These are phyloP conservation scores for Ceriagrion tenellum DNA, from an alignment of 2,888 invertebrate genomes.

Conservation along the genomic window DNA sequence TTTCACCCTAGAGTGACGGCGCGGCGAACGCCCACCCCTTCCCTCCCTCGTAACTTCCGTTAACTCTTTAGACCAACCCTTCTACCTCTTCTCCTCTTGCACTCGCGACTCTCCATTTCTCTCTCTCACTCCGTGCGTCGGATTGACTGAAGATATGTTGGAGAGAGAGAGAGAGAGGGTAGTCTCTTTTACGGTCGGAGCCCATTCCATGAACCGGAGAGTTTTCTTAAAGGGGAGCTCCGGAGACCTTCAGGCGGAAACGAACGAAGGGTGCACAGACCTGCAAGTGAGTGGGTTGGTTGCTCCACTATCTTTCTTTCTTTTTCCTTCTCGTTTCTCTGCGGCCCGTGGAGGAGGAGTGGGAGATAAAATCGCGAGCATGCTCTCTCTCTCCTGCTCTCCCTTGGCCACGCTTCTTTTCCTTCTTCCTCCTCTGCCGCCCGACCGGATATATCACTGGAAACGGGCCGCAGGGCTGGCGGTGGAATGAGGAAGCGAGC, in stretches of 20 bases:
- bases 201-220: slow-evolving; percentile 56
- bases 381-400: slow-evolving; percentile 32
- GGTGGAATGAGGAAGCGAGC: slow-evolving; percentile 23
- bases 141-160: background rate
- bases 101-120: background rate
- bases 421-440: slow-evolving; percentile 4
- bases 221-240: background rate
- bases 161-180: background rate
- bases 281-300: slow-evolving; percentile 8
- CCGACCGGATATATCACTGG: slow-evolving; percentile 63
- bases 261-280: background rate
- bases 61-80: no score
- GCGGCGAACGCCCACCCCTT: no score
- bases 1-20: no score
- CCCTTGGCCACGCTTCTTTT: slow-evolving; percentile 30
- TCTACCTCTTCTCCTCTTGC: no score
- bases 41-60: no score
- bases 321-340: background rate
- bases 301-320: background rate
- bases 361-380: slow-evolving; percentile 48
- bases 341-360: background rate
- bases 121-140: background rate
- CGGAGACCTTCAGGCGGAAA: slow-evolving; percentile 33
- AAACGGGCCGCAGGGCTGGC: background rate
- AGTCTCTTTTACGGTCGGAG: slow-evolving; percentile 37